Evolutionary conservation across 2,113 vertebrate species (phyloP), one percentile per base, ranked within the genome.

Genomic region (Oostethus manadensis): DNA sequence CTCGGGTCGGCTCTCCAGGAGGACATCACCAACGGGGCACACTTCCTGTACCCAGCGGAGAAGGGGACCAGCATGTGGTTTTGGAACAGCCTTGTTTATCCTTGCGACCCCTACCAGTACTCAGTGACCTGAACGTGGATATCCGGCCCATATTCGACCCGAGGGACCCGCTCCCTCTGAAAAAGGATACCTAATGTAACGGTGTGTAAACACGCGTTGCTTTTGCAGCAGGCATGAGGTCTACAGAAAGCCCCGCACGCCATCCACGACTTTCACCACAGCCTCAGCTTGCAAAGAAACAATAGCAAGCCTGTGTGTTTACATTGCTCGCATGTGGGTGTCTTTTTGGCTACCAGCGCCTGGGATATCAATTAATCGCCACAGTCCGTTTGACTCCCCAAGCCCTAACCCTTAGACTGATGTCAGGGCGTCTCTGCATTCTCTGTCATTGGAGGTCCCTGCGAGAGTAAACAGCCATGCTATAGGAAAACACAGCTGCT

Each of bases 171-270:
- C 94, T 94, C 81, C 92, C 90, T 92, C 91, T 96, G 94, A 94
- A 99, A 98, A 94, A 93, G 93, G 95, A 98, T 94, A 94, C 93
- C 90, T 88, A 92, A 90, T 97, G 95, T 98, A 96, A 94, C 93
- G 88, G 90, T 92, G 90, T 90, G 92, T 92, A 92, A 96, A 91
- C 93, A 96, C 65, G 86, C 86, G 89, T 92, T 94, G 93, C 93
- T 98, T 95, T 94, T 92, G 93, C 91, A 94, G 90, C 92, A 94
- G 93, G 93, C 92, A 92, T 92, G 92, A 91, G 92, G 92, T 84
- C 80, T 62, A 67, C 47, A 44, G 74, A 76, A 63, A 78, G 72
- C 73, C 61, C 70, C 21, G 38, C 56, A 23, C 47, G 71, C 64
- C 58, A 59, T 69, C 66, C 50, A 29, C 88, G 87, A 79, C 90